Evolutionary conservation across 64 coral and sea anemone species (phyloP).

Genomic region (Montipora cactus): DNA sequence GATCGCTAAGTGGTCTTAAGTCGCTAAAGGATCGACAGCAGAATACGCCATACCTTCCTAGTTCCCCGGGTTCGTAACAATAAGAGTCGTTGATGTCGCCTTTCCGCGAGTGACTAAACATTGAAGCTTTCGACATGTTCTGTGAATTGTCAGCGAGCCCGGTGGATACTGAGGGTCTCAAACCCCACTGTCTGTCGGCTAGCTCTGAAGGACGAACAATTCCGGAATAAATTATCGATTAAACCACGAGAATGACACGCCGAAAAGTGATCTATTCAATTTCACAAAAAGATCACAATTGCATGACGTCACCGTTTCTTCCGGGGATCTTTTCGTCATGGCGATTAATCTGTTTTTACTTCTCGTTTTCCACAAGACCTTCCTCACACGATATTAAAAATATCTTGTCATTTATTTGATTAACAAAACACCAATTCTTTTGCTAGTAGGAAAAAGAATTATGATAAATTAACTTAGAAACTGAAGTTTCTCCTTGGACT

Average conservation of each 20-base stretch:
- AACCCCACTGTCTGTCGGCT: constrained; percentile 12
- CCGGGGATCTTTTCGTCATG: constrained; percentile 10
- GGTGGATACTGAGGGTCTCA: background rate
- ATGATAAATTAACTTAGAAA: background rate
- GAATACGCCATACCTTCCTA: constrained; percentile 75
- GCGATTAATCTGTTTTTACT: background rate
- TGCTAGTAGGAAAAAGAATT: background rate
- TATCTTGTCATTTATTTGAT: background rate
- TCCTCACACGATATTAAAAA: background rate
- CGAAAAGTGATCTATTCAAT: background rate
- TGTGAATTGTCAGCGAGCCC: background rate
- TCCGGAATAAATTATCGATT: constrained; percentile 98
- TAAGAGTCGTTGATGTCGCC: constrained; percentile 92
- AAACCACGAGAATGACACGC: constrained; percentile 60
- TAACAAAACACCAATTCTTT: background rate
- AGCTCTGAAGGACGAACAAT: constrained; percentile 57
- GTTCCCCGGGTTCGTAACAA: constrained; percentile 62
- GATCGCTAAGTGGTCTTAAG: background rate
- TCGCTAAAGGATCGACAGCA: background rate
- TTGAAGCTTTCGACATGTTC: background rate
- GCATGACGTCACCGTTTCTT: constrained; percentile 36
- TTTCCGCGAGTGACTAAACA: constrained; percentile 89
- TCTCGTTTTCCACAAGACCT: background rate
- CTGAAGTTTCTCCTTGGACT: background rate
- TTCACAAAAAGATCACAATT: background rate